These are phyloP conservation scores for Zelleria hepariella DNA, from an alignment of 2,888 invertebrate species.

Conservation along the genomic window DNA sequence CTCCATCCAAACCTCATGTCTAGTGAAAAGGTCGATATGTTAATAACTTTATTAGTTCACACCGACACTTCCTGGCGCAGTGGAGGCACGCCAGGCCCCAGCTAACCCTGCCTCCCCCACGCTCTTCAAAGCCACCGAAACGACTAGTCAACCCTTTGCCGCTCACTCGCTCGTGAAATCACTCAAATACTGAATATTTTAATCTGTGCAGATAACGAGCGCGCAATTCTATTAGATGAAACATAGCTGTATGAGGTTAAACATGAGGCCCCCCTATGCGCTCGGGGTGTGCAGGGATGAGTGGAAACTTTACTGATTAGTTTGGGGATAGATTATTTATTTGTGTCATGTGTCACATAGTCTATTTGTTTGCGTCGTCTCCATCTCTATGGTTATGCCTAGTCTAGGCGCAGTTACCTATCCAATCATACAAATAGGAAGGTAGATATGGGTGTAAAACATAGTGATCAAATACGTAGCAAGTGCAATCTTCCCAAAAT, in stretches of 20 bases:
- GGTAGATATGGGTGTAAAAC: too few relatives aligned
- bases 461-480: too few relatives aligned
- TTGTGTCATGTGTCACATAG: neutral
- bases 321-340: neutral
- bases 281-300: neutral
- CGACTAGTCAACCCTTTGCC: slow-evolving; percentile 72
- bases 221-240: slow-evolving; percentile 71
- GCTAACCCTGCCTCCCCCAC: neutral
- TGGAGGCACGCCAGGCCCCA: neutral
- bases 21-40: slow-evolving; percentile 13
- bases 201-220: slow-evolving; percentile 73
- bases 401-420: neutral
- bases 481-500: neutral
- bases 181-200: slow-evolving; percentile 74
- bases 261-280: slow-evolving; percentile 25
- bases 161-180: slow-evolving; percentile 71
- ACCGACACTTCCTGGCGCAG: slow-evolving; percentile 27
- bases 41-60: slow-evolving; percentile 31
- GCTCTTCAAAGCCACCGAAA: slow-evolving; percentile 65
- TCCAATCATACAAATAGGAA: neutral
- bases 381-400: neutral
- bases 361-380: neutral
- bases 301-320: slow-evolving; percentile 2
- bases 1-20: neutral
- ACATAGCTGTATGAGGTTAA: slow-evolving; percentile 65